Evolutionary conservation across 1,140 invertebrate genomes (phyloP), one percentile per base, ranked within the genome.

Genomic region (Drosophila mauritiana): DNA sequence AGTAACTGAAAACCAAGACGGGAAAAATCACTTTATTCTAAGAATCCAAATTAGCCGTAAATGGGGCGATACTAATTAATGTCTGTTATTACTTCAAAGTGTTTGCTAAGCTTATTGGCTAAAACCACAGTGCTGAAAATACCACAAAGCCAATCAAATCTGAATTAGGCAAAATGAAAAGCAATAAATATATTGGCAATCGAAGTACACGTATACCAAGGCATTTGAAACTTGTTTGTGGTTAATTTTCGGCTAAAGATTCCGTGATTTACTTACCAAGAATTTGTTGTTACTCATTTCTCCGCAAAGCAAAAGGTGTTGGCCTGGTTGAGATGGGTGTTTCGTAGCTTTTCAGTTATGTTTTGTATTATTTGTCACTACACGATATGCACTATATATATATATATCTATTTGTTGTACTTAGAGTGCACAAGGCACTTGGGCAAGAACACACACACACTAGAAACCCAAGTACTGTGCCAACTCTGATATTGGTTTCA

Each of bases 231-330:
- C 48, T 68, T 61, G 49, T 69, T 62, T 72, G 76, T 43, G 39
- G 59, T 64, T 37, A 49, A 40, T 13, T 78, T 75, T 34, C 17
- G 46, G 36, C 34, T 53, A 67, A 55, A 54, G 20, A 64, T 8
- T 64, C 10, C 42, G 11, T 22, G 39, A 31, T 49, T 25, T 59
- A 90, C 85, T 90, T 72, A 90, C 85, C 85, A 90, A 70, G 73
- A 90, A 79, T 79, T 90, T 76, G 63, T 76, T 90, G 85, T 75
- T 79, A 85, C 82, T 85, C 85, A 90, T 90, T 90, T 90, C 85
- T 90, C 86, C 85, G 80, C 81, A 85, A 90, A 90, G 37, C 68
- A 51, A 75, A 80, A 86, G 51, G 46, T 75, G 49, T 81, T 59
- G 62, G 48, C 69, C 65, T 56, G 55, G 48, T 73, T 55, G 65